These are phyloP conservation scores for Pocillopora grandis DNA, from an alignment of 92 coral and sea anemone species.

Conservation along the genomic window DNA sequence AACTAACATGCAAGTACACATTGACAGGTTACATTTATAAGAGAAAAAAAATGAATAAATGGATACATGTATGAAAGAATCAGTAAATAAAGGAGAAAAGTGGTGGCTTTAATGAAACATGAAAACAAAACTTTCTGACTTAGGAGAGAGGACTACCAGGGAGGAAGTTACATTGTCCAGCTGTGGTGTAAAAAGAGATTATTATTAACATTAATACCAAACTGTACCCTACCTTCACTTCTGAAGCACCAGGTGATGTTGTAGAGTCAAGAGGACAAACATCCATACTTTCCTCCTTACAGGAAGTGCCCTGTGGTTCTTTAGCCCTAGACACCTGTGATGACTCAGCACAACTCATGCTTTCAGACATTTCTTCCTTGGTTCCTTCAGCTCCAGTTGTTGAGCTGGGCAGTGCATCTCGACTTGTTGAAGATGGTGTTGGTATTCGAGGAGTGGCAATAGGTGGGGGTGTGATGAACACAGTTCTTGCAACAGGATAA, in stretches of 20 bases:
- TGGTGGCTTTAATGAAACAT: no score
- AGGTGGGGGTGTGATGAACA: constrained; percentile 80
- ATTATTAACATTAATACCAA: neutral
- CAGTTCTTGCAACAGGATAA: constrained; percentile 49
- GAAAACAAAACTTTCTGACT: no score
- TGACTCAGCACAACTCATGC: constrained; percentile 71
- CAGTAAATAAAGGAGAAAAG: no score
- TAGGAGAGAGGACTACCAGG: no score
- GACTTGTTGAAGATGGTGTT: constrained; percentile 52
- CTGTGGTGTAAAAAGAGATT: no score
- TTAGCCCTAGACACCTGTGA: constrained; percentile 44
- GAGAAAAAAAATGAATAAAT: no score
- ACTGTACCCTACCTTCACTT: constrained; percentile 52
- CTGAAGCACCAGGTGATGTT: constrained; percentile 83
- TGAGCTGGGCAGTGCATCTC: constrained; percentile 75
- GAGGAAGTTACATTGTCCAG: no score
- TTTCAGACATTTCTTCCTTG: constrained; percentile 56
- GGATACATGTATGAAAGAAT: no score
- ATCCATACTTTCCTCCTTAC: constrained; percentile 75
- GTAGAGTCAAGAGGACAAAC: constrained; percentile 81
- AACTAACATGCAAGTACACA: no score
- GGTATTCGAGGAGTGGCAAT: constrained; percentile 71
- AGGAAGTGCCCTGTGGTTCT: constrained; percentile 35
- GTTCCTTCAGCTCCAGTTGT: constrained; percentile 70
- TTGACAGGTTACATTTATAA: no score